phyloP scores from a whole-genome alignment of 2,888 invertebrate genomes.

The Dryocosmus kuriphilus region DNA sequence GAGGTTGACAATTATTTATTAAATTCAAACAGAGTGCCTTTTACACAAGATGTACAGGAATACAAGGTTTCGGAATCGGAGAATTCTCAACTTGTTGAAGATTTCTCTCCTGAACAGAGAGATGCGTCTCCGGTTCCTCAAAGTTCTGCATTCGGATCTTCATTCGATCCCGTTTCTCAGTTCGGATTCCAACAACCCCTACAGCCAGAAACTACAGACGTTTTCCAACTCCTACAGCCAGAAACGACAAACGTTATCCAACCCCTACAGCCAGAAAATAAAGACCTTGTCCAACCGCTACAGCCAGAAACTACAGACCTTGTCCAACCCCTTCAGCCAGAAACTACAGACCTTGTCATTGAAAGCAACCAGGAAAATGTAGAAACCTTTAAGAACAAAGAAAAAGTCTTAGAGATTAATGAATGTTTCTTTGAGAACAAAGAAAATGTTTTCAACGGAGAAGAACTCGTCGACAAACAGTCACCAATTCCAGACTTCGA shows the following conservation, averaged over 20 bases:
- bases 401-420: background rate
- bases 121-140: background rate
- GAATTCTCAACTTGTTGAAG: background rate
- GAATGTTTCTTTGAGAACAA: background rate
- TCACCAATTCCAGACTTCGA: slow-evolving; percentile 32
- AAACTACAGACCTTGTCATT: background rate
- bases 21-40: slow-evolving; percentile 10
- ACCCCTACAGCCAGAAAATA: background rate
- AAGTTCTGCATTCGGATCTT: background rate
- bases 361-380: slow-evolving; percentile 7
- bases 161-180: background rate
- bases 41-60: background rate
- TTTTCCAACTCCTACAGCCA: background rate
- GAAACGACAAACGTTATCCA: too few species aligned
- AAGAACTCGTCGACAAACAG: background rate
- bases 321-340: background rate
- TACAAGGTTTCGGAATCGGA: background rate
- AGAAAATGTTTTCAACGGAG: background rate
- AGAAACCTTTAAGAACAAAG: background rate
- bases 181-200: background rate
- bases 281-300: too few species aligned
- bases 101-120: background rate
- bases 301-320: too few species aligned
- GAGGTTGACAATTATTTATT: slow-evolving; percentile 1
- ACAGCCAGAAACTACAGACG: background rate